Percentiles rank a stretch among this genome's conserved stretches.
Conservation (phyloP, 1,140 invertebrate species). For the Sesamia nonagrioides region DNA sequence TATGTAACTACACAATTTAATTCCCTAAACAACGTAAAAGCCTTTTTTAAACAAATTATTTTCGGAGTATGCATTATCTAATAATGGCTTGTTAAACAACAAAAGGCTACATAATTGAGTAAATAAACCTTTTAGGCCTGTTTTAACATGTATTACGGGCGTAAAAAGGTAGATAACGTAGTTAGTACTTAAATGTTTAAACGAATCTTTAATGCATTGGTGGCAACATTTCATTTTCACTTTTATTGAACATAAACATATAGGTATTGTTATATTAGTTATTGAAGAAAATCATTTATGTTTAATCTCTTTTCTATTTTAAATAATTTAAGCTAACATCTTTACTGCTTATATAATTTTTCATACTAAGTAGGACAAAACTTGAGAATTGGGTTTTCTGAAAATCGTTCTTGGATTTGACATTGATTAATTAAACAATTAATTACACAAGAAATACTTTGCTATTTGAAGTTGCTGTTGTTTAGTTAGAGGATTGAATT, state of each 20-base stretch:
- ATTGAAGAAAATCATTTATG: not conserved
- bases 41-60: slow-evolving; percentile 46
- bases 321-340: not conserved
- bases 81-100: slow-evolving; percentile 48
- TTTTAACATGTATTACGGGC: slow-evolving; percentile 49
- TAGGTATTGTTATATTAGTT: slow-evolving; percentile 9
- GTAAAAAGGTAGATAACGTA: slow-evolving; percentile 43
- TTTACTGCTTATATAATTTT: not conserved
- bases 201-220: slow-evolving; percentile 29
- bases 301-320: not conserved
- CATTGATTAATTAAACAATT: slow-evolving; percentile 12
- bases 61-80: slow-evolving; percentile 44
- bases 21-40: slow-evolving; percentile 37
- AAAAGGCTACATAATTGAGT: slow-evolving; percentile 48
- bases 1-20: slow-evolving; percentile 37
- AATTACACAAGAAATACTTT: slow-evolving; percentile 3
- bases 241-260: slow-evolving; percentile 1
- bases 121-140: slow-evolving; percentile 50
- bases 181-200: slow-evolving; percentile 44
- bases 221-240: slow-evolving; percentile 23
- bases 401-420: not conserved
- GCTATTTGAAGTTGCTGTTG: not conserved
- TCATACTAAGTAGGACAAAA: not conserved
- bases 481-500: not conserved
- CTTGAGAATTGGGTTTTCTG: slow-evolving; percentile 6